Conservation (phyloP, 1,140 invertebrate species). For the Drosophila grimshawi region DNA sequence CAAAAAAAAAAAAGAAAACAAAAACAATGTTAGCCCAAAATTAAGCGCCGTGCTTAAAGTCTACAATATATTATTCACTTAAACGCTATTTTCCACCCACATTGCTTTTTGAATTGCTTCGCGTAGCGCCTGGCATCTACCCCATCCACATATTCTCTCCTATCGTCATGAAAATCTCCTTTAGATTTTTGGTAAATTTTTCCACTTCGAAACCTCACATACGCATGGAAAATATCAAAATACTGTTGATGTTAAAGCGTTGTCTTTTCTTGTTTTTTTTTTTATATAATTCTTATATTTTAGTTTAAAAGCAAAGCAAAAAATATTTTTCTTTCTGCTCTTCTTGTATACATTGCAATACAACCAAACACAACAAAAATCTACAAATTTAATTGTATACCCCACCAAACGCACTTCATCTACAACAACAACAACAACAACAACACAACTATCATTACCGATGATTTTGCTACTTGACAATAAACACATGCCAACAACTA, state of each 20-base stretch:
- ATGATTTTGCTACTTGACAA: slow-evolving; percentile 60
- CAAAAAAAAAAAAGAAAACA: slow-evolving; percentile 25
- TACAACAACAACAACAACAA: slow-evolving; percentile 26
- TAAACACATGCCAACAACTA: slow-evolving; percentile 45
- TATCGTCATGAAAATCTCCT: slow-evolving; percentile 16
- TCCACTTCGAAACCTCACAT: slow-evolving; percentile 69
- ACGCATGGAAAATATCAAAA: slow-evolving; percentile 83
- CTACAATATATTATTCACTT: slow-evolving; percentile 34
- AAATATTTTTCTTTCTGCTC: slow-evolving; percentile 83
- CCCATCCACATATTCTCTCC: slow-evolving; percentile 10
- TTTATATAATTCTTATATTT: slow-evolving; percentile 77
- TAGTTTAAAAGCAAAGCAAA: slow-evolving; percentile 83
- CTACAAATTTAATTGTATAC: slow-evolving; percentile 65
- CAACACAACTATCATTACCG: slow-evolving; percentile 37
- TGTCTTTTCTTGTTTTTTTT: slow-evolving; percentile 69
- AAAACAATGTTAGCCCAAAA: slow-evolving; percentile 45
- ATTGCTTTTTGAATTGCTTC: slow-evolving; percentile 54
- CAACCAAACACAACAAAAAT: slow-evolving; percentile 60
- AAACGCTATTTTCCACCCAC: slow-evolving; percentile 21
- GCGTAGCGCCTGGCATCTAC: slow-evolving; percentile 52
- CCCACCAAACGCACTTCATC: slow-evolving; percentile 40
- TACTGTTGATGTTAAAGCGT: slow-evolving; percentile 77
- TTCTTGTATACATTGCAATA: slow-evolving; percentile 80
- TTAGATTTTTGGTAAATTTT: slow-evolving; percentile 69
- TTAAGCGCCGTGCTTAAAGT: slow-evolving; percentile 68